Percentiles rank a stretch among this genome's conserved stretches.
These are phyloP conservation scores for Leuciscus waleckii DNA, from an alignment of 2,797 vertebrate genomes.

Conservation along the genomic window DNA sequence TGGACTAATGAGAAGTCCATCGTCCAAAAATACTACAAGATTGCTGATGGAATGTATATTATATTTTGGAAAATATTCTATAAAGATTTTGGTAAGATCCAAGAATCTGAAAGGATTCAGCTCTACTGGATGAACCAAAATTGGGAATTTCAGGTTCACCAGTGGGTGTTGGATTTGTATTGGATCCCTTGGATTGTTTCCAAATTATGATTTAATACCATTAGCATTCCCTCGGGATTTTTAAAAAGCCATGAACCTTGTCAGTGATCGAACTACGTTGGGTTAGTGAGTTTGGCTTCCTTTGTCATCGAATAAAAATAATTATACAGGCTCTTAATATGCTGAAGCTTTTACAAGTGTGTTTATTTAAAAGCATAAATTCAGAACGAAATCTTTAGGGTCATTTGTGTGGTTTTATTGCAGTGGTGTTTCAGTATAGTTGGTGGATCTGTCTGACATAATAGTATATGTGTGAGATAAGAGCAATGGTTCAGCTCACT, in stretches of 20 bases:
- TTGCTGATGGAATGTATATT: neutral
- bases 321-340: neutral
- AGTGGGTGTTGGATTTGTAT: neutral
- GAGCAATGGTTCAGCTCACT: conserved; percentile 3
- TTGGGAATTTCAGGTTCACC: neutral
- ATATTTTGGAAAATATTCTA: neutral
- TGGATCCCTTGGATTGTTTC: neutral
- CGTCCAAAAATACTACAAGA: neutral
- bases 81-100: neutral
- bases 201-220: neutral
- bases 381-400: neutral
- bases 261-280: neutral
- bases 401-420: neutral
- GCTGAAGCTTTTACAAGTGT: neutral
- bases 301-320: neutral
- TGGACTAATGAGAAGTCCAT: neutral
- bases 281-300: neutral
- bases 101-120: neutral
- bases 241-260: neutral
- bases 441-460: neutral
- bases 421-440: neutral
- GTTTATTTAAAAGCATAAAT: conserved; percentile 6
- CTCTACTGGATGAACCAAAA: neutral
- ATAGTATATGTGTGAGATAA: neutral
- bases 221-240: neutral